A percentile compares a stretch with the other conserved stretches of the same genome.
These are phyloP conservation scores for Moxostoma hubbsi DNA, from an alignment of 2,797 vertebrate genomes.

Conservation along the genomic window DNA sequence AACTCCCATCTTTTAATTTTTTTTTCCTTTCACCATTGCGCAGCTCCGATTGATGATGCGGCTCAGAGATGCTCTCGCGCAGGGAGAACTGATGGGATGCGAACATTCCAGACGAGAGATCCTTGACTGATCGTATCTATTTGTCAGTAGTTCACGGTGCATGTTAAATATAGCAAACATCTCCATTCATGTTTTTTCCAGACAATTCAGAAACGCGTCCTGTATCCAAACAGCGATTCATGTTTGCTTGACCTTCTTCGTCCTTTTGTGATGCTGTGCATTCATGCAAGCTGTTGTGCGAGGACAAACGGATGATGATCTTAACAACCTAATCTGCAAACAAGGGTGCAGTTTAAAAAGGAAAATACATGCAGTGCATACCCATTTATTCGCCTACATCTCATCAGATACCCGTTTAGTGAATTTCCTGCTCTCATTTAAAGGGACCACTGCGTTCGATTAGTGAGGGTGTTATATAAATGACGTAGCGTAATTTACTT, in stretches of 20 bases:
- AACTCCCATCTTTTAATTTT: constrained; percentile 1
- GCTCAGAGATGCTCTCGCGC: constrained; percentile 19
- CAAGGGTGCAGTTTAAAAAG: not conserved
- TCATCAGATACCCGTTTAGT: not conserved
- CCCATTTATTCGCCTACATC: not conserved
- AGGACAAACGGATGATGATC: too few relatives aligned
- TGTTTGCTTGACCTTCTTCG: constrained; percentile 17
- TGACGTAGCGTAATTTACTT: not conserved
- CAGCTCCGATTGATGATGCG: not conserved
- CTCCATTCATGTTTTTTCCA: not conserved
- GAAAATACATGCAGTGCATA: not conserved
- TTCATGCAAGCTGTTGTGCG: not conserved
- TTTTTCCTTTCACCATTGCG: constrained; percentile 3
- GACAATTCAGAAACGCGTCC: not conserved
- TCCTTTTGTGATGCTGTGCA: not conserved
- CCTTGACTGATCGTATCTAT: not conserved
- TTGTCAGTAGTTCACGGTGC: not conserved
- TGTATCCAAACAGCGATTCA: not conserved
- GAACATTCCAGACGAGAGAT: not conserved
- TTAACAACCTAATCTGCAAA: not conserved
- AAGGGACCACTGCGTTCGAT: constrained; percentile 20
- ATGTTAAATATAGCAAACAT: not conserved
- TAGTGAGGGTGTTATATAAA: not conserved
- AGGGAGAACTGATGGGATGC: not conserved
- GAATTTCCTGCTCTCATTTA: constrained; percentile 19